Conservation (phyloP, 2,888 invertebrate species). For the Gandaritis pyraliata region DNA sequence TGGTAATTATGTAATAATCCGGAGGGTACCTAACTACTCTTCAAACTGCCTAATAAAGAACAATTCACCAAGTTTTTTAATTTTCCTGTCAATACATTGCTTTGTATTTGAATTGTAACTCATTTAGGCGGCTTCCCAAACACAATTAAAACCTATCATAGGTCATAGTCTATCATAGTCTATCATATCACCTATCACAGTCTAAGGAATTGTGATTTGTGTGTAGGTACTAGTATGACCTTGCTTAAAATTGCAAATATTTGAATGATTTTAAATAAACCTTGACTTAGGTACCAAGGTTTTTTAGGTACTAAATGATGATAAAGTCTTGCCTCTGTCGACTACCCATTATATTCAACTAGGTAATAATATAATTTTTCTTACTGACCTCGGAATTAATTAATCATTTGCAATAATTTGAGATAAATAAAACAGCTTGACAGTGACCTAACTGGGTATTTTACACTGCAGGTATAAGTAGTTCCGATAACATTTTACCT, state of each 20-base stretch:
- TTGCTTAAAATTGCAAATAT: conserved; percentile 67
- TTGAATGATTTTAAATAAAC: conserved; percentile 64
- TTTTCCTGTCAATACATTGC: conserved; percentile 28
- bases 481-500: too few species aligned
- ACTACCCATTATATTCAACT: conserved; percentile 37
- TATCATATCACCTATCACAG: too few species aligned
- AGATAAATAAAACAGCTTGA: conserved; percentile 11
- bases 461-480: too few species aligned
- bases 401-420: conserved; percentile 42
- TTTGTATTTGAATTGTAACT: conserved; percentile 37
- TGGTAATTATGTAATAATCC: too few species aligned
- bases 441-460: too few species aligned
- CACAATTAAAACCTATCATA: conserved; percentile 43
- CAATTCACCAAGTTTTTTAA: conserved; percentile 6
- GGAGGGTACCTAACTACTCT: too few species aligned
- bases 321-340: conserved; percentile 30
- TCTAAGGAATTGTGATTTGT: conserved; percentile 46
- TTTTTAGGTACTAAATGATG: conserved; percentile 26
- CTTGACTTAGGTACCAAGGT: conserved; percentile 61
- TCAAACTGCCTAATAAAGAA: background rate
- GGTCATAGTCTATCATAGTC: too few species aligned
- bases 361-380: conserved; percentile 44
- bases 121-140: conserved; percentile 32
- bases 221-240: conserved; percentile 58
- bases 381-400: conserved; percentile 51